phyloP scores from a whole-genome alignment of 2,797 vertebrate species.

The Chloroceryle amazona region DNA sequence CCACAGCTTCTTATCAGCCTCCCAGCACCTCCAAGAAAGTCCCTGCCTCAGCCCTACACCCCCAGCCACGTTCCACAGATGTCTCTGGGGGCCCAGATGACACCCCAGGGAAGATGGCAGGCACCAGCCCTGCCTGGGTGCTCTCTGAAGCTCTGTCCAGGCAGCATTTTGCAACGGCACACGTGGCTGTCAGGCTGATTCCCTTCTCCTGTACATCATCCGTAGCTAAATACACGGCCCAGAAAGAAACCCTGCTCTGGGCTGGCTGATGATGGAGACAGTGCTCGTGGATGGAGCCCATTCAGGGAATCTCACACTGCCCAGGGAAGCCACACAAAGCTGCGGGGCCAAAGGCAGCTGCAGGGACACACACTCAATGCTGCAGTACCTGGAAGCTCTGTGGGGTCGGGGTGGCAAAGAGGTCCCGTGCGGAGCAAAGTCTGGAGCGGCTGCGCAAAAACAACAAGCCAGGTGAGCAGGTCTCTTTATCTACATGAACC shows the following conservation, averaged over 20 bases:
- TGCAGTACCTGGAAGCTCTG: slow-evolving; percentile 90
- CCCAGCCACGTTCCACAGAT: neutral
- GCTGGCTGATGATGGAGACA: neutral
- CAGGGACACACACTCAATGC: rapidly evolving
- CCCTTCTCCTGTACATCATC: neutral
- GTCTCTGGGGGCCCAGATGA: neutral
- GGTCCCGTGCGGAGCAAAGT: slow-evolving; percentile 77
- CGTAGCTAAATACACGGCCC: neutral
- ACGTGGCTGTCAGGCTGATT: neutral
- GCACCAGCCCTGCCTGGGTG: neutral
- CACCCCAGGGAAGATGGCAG: neutral
- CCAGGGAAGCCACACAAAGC: neutral
- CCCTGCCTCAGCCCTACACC: neutral
- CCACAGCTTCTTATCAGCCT: neutral
- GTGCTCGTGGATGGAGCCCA: neutral
- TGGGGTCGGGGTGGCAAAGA: slow-evolving; percentile 77
- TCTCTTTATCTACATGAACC: neutral
- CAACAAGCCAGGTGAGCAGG: neutral
- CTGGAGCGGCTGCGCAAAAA: slow-evolving; percentile 82
- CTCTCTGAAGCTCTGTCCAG: neutral
- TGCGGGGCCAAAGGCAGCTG: neutral
- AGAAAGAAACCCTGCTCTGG: neutral
- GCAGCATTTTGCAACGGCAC: neutral
- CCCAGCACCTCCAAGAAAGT: neutral
- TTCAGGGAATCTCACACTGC: neutral